Evolutionary conservation across 2,888 invertebrate genomes (phyloP), one percentile per base, ranked within the genome.

Genomic region (Cryptocephalus primarius): DNA sequence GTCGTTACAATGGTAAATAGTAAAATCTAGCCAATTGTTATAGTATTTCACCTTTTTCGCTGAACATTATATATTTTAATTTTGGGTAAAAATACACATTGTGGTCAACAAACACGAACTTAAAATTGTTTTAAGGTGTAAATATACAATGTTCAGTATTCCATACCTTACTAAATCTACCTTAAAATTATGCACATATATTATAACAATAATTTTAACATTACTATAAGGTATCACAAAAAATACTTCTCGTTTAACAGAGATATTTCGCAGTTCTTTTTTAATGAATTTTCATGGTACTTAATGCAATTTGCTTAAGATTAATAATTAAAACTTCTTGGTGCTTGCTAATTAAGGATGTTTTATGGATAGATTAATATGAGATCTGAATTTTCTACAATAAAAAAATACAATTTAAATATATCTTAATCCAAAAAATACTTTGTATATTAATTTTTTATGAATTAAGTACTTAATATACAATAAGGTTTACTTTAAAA

Each of bases 141-240:
- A 22, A 22, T 22, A 22, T 22, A 22, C 22, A 22, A 22, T 22
- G 22, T 22, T 6, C 22, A 22, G 22, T 6, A 22, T 22, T 22
- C 22, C 22, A 39, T 22, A 39, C n/a, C 8, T 44, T 44, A 10
- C 50, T 50, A 33, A 9, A 40, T 36, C 36, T 45, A 51, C 38
- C 47, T 50, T 54, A 53, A 53, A 49, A 48, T 50, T 54, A 54
- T 47, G 50, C 60, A 62, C 60, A 60, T 59, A 55, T 55, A 61
- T 54, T 55, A 60, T 56, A 58, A 62, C 60, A 61, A 60, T 60
- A 57, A 55, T 39, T 59, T 55, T 57, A 55, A 56, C 60, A 55
- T 64, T 61, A 62, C 60, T 63, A 54, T 61, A 64, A 64, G 64
- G 63, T 66, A 66, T 66, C 66, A 66, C 66, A 66, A 66, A 65